These are phyloP conservation scores for Talpa occidentalis DNA, from an alignment of 2,113 vertebrate genomes.

Conservation along the genomic window DNA sequence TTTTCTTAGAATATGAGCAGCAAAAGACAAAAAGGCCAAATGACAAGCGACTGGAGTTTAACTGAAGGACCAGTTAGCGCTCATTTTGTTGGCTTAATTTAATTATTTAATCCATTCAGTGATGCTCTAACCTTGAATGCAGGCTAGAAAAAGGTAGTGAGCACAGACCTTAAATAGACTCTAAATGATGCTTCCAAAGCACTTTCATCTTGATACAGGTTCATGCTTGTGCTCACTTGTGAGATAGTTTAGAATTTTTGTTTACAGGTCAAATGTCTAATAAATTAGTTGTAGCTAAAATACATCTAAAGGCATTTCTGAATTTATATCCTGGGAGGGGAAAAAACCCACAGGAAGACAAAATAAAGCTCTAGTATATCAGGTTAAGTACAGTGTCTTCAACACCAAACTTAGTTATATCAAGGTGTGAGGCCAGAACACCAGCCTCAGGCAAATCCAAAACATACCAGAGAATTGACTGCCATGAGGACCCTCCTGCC, in stretches of 20 bases:
- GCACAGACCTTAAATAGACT: conserved; percentile 31
- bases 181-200: conserved; percentile 38
- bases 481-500: conserved; percentile 16
- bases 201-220: conserved; percentile 9
- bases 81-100: conserved; percentile 63
- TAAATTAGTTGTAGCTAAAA: conserved; percentile 47
- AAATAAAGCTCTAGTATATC: not conserved
- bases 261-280: conserved; percentile 45
- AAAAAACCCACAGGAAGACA: not conserved
- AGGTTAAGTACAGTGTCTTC: conserved; percentile 21
- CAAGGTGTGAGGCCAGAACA: conserved; percentile 5
- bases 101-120: conserved; percentile 57
- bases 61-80: conserved; percentile 12
- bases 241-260: conserved; percentile 41
- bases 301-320: not conserved
- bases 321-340: not conserved
- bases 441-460: conserved; percentile 45
- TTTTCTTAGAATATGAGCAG: conserved; percentile 61
- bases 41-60: conserved; percentile 56
- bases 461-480: conserved; percentile 30
- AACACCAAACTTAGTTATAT: conserved; percentile 34
- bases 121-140: not conserved
- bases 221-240: not conserved
- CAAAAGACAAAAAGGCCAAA: conserved; percentile 63
- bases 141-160: conserved; percentile 46